Percentiles rank a stretch among this genome's conserved stretches.
Conservation (phyloP, 2,797 vertebrate genomes). For the Kryptolebias ocellatus region DNA sequence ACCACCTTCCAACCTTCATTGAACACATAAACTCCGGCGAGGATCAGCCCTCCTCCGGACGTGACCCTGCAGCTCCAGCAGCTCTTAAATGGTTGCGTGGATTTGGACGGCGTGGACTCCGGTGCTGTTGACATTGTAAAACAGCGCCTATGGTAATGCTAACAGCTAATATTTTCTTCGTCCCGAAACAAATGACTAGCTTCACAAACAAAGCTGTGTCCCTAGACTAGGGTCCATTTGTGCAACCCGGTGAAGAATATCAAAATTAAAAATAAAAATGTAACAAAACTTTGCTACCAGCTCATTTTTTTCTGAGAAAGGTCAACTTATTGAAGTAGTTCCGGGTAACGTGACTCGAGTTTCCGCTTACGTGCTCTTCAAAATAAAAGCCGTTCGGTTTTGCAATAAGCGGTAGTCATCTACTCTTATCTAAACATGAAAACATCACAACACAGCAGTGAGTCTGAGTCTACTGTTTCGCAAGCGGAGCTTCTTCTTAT, state of each 20-base stretch:
- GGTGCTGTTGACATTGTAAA: conserved; percentile 10
- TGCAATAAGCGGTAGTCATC: no score
- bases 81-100: conserved; percentile 20
- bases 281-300: rapidly evolving
- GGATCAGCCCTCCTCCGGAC: conserved; percentile 69
- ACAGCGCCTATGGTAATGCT: conserved; percentile 1
- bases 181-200: no score
- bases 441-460: neutral
- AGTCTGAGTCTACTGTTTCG: neutral
- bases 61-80: conserved; percentile 78
- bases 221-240: neutral
- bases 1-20: conserved; percentile 55
- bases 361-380: conserved; percentile 41
- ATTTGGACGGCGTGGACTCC: neutral
- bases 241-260: rapidly evolving
- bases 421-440: neutral
- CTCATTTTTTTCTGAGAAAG: neutral
- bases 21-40: conserved; percentile 70
- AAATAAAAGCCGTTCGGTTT: conserved; percentile 36
- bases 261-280: rapidly evolving
- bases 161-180: neutral
- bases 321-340: neutral
- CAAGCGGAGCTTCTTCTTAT: neutral
- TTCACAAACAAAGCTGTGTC: neutral
- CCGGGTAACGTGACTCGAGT: conserved; percentile 6